Percentiles rank a stretch among this genome's conserved stretches.
These are phyloP conservation scores for Agapornis roseicollis DNA, from an alignment of 2,113 vertebrate genomes.

Conservation along the genomic window DNA sequence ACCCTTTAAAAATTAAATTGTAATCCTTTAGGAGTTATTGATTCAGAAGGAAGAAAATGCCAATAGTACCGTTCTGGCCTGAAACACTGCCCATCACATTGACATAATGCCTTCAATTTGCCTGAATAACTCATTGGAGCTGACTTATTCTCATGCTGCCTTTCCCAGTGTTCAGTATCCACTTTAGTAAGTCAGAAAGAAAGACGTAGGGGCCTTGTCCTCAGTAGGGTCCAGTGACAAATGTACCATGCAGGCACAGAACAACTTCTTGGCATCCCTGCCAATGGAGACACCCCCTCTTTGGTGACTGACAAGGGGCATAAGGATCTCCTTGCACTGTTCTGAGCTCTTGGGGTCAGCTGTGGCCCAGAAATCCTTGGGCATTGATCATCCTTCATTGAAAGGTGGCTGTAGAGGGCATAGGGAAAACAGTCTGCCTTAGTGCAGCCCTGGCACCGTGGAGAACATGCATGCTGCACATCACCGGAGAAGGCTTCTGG, in stretches of 20 bases:
- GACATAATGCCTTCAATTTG: slow-evolving; percentile 35
- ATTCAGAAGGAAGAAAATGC: slow-evolving; percentile 49
- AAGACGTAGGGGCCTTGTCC: not conserved
- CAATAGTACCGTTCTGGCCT: slow-evolving; percentile 26
- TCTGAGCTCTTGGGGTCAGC: not conserved
- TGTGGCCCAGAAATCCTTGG: not conserved
- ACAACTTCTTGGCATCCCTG: not conserved
- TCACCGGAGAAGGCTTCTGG: not conserved
- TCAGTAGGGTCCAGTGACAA: fast-evolving
- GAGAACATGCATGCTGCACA: not conserved
- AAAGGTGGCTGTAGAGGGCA: not conserved
- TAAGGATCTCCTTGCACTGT: not conserved
- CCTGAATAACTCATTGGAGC: slow-evolving; percentile 18
- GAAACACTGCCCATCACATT: slow-evolving; percentile 38
- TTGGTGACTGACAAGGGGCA: fast-evolving
- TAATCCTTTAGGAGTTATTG: slow-evolving; percentile 56
- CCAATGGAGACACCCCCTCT: not conserved
- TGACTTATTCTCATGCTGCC: not conserved
- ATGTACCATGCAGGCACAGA: not conserved
- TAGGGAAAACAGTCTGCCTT: not conserved
- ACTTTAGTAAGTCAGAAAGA: not conserved
- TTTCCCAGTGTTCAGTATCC: not conserved
- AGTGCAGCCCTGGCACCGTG: not conserved
- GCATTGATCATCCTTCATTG: fast-evolving
- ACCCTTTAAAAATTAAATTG: slow-evolving; percentile 67